Base-by-base conservation (phyloP, 1,140 invertebrate genomes). In the Calephelis virginiensis region DNA sequence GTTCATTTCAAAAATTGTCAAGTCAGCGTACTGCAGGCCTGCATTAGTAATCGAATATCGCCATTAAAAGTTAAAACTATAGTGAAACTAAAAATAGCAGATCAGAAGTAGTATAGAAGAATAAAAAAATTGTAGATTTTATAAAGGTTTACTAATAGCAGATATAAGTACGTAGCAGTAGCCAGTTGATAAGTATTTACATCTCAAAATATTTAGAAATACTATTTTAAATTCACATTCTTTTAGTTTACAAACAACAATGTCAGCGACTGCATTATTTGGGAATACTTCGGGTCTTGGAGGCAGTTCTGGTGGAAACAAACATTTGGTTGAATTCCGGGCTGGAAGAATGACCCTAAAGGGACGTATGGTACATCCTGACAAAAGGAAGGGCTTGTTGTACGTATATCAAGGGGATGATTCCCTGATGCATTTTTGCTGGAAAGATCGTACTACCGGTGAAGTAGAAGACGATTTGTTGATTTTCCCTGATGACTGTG, bases 401-500 rank as follows among this genome's bases (percentile, higher is more conserved):
- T 99, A 98, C 87, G 94, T 99, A 66, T 97, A 98, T 85, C 98
- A 99, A 82, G 96, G 97, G 28, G 98, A 99, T 70, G 99, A 99
- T 91, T 96, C 97, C 0, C 92, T 99, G 28, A 98, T 98, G 95
- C 98, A 99, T 92, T 98, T 99, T 81, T 99, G 97, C 88, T 99
- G 98, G 98, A 99, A 99, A 92, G 98, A 99, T 91, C 93, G 98
- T 49, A 94, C 94, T 48, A 94, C 94, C 10, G 93, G 93, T 61
- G 92, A 94, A 69, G 93, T 94, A 14, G 93, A 94, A 77, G 94
- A 94, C 84, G 99, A 99, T 93, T 92, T 99, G 37, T 98, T 99
- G 49, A 99, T 99, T 74, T 99, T 99, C 75, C 99, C 98, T 40
- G 99, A 99, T 90, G 99, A 99, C 89, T 98, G 97, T 83, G 98